These are phyloP conservation scores for Carposina sasakii DNA, from an alignment of 1,140 invertebrate genomes.

Conservation along the genomic window DNA sequence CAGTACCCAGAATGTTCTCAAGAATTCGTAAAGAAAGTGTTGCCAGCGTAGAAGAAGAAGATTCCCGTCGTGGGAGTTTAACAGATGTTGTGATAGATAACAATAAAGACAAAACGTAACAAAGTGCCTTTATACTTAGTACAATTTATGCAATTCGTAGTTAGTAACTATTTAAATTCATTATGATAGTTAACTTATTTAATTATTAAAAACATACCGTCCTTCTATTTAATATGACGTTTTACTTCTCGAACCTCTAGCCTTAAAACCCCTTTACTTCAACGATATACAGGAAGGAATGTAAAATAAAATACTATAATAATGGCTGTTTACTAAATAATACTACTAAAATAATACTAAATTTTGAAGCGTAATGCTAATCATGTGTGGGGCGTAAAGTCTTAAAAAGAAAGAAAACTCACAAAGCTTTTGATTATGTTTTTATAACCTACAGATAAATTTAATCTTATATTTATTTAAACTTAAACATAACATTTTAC, in stretches of 20 bases:
- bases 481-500: constrained; percentile 35
- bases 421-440: no score
- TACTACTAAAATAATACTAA: no score
- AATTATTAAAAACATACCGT: no score
- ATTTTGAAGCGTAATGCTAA: no score
- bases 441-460: constrained; percentile 60
- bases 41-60: constrained; percentile 38
- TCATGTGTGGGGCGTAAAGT: no score
- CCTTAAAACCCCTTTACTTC: no score
- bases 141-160: constrained; percentile 32
- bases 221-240: constrained; percentile 11
- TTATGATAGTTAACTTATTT: constrained; percentile 31
- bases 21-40: constrained; percentile 56
- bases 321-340: no score
- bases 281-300: no score
- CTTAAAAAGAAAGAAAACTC: constrained; percentile 29
- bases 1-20: constrained; percentile 56
- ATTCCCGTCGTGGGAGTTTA: constrained; percentile 51
- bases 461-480: constrained; percentile 41
- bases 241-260: no score
- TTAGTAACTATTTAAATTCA: constrained; percentile 29
- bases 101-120: constrained; percentile 58
- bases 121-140: constrained; percentile 49
- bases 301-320: no score
- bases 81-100: constrained; percentile 64